Evolutionary conservation across 2,888 invertebrate genomes (phyloP), one percentile per base, ranked within the genome.

Genomic region (Andrena dorsata): DNA sequence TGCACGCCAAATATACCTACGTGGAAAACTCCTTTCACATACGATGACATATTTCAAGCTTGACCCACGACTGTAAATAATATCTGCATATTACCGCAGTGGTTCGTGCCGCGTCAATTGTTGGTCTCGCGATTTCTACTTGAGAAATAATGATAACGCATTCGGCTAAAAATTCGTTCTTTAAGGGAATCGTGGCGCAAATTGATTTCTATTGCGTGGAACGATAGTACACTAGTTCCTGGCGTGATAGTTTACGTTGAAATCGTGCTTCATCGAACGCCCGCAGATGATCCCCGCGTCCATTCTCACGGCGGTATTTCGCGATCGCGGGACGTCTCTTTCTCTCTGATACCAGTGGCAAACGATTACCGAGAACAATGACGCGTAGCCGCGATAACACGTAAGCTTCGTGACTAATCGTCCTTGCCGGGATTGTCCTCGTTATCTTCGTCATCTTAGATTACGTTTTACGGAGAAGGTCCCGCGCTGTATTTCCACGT

Each of bases 321-420:
- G 20, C 60, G 35, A 64, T 20, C 32, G 16, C 20, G 66, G 13
- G 75, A n/a, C 49, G 66, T 53, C 60, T 63, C 63, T 77, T 51
- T 74, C 63, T 77, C 41, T 74, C 66, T 30, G 75, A 71, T 72
- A 69, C 56, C 58, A 61, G 72, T 71, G 73, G 73, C 68, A 63
- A 72, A 76, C 64, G 78, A 87, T 86, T 87, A 86, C 82, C 69
- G 13, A 73, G 88, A 87, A 87, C 78, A 84, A 84, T 86, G 86
- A 87, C 86, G 86, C 82, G 79, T 80, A 69, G 78, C 49, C 58
- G 76, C 80, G 86, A 87, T 87, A 87, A 85, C 82, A 61, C 61
- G 63, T 79, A 77, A 86, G 63, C 80, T 74, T 63, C 35, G 47
- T 83, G 87, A 87, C 81, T 87, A 87, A 87, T 85, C 83, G 80